phyloP scores from a whole-genome alignment of 1,140 invertebrate genomes.

The Pemphigus obesinymphae region DNA sequence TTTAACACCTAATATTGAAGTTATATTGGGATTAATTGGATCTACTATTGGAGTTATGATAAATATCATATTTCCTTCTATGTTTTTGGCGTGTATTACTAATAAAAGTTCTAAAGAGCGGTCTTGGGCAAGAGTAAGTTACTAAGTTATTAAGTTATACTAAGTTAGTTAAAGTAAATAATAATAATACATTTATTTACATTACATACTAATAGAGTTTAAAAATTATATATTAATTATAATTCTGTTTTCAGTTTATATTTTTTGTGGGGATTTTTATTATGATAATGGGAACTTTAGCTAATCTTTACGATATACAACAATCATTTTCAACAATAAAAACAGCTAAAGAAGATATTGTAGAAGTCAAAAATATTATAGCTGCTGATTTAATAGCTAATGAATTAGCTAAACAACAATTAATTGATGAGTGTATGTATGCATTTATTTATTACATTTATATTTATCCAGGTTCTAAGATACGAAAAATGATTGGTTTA shows the following conservation, averaged over 20 bases:
- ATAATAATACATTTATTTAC: not conserved
- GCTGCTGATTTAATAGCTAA: not conserved
- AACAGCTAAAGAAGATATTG: not conserved
- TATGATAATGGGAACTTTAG: constrained; percentile 80
- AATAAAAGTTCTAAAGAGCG: constrained; percentile 70
- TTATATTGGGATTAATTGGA: constrained; percentile 85
- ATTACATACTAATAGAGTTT: no score
- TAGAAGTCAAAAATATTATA: not conserved
- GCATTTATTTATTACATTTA: not conserved
- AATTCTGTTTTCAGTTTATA: constrained; percentile 58
- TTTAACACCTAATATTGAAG: constrained; percentile 81
- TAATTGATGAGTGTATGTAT: not conserved
- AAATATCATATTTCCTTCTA: constrained; percentile 85
- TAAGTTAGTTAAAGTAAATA: not conserved
- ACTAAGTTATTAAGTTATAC: no score
- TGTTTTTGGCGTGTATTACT: constrained; percentile 66
- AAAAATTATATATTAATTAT: not conserved
- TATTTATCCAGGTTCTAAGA: no score
- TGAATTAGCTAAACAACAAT: not conserved
- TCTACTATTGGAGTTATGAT: constrained; percentile 93
- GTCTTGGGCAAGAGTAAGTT: constrained; percentile 61
- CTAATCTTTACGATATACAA: constrained; percentile 73
- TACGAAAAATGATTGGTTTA: not conserved
- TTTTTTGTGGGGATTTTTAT: constrained; percentile 71
- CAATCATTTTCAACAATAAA: constrained; percentile 49